Evolutionary conservation across 2,888 invertebrate species (phyloP).

Genomic region (Diaperis boleti): DNA sequence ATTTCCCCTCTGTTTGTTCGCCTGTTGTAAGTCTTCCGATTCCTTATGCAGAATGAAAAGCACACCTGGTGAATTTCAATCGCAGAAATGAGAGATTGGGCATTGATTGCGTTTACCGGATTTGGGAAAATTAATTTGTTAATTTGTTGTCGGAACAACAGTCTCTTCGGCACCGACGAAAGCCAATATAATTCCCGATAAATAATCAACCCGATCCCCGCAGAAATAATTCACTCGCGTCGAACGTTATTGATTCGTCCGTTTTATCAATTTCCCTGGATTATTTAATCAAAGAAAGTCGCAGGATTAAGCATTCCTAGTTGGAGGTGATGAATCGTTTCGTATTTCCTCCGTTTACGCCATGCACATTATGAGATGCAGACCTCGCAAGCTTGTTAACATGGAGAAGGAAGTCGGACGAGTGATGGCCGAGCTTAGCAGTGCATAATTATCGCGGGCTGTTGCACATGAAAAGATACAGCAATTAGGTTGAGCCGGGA

Average conservation of each 20-base stretch:
- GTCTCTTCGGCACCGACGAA: not conserved
- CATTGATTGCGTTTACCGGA: too few species aligned
- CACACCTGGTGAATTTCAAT: too few species aligned
- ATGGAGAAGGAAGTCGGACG: not conserved
- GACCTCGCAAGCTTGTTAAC: not conserved
- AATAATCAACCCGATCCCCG: not conserved
- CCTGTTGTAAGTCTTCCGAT: too few species aligned
- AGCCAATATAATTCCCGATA: not conserved
- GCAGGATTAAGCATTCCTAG: not conserved
- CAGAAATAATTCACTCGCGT: conserved; percentile 5
- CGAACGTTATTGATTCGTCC: conserved; percentile 1
- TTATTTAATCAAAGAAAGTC: conserved; percentile 11
- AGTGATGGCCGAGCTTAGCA: not conserved
- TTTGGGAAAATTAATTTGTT: too few species aligned
- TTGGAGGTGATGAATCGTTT: conserved; percentile 3
- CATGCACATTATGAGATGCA: not conserved
- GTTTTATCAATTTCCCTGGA: not conserved
- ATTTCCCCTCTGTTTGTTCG: too few species aligned
- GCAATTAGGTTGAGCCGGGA: too few species aligned
- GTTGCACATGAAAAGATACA: too few species aligned
- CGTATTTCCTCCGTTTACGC: conserved; percentile 2
- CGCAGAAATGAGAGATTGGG: too few species aligned
- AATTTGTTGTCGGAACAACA: too few species aligned
- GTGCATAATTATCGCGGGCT: conserved; percentile 1
- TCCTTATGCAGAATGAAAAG: too few species aligned